phyloP scores from a whole-genome alignment of 92 coral and sea anemone species.

The Palythoa caribaeorum region DNA sequence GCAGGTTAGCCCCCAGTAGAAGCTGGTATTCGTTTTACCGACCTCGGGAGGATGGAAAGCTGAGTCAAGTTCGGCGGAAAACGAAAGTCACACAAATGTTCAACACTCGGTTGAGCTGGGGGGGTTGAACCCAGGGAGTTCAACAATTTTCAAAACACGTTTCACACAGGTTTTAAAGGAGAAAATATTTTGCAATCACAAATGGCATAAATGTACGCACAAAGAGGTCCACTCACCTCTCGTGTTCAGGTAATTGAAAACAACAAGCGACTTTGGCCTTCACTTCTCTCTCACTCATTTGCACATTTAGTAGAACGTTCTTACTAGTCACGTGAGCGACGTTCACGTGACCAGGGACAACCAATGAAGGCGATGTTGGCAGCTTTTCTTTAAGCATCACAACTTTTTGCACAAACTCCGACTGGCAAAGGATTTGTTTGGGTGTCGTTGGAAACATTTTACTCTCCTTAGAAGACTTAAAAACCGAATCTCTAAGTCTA shows the following conservation, averaged over 20 bases:
- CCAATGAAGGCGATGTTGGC: not conserved
- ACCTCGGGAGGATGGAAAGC: no score
- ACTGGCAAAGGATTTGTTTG: not conserved
- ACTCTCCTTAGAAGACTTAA: not conserved
- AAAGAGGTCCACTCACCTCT: slow-evolving; percentile 1
- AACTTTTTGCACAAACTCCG: slow-evolving; percentile 25
- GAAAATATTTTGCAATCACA: not conserved
- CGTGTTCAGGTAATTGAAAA: slow-evolving; percentile 4
- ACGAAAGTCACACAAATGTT: no score
- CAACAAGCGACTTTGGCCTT: slow-evolving; percentile 19
- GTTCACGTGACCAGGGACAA: slow-evolving; percentile 14
- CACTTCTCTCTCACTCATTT: slow-evolving; percentile 33
- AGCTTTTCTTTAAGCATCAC: slow-evolving; percentile 1
- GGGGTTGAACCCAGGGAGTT: no score
- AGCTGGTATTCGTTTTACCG: no score
- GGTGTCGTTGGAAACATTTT: no score
- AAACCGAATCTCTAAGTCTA: not conserved
- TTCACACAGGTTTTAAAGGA: no score
- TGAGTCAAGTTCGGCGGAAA: no score
- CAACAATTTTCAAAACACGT: no score
- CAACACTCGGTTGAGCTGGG: no score
- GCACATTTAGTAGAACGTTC: slow-evolving; percentile 2
- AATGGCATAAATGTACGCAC: not conserved
- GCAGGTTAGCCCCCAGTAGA: no score
- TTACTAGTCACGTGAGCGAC: slow-evolving; percentile 8